These are phyloP conservation scores for Eudyptes chrysolophus DNA, from an alignment of 2,113 vertebrate genomes.

Conservation along the genomic window DNA sequence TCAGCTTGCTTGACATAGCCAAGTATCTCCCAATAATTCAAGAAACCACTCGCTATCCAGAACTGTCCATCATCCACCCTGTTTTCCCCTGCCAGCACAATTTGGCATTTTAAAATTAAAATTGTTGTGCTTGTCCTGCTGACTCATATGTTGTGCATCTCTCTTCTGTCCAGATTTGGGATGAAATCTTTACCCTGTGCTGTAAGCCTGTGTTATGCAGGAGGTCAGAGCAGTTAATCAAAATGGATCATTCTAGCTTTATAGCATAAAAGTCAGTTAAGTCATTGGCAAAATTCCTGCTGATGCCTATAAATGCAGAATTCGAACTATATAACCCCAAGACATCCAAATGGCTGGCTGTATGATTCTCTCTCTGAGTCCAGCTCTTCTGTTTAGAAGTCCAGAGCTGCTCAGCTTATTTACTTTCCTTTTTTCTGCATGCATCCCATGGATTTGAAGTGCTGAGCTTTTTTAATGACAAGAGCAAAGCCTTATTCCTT, in stretches of 20 bases:
- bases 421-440: background rate
- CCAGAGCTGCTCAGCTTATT: background rate
- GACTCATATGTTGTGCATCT: conserved; percentile 52
- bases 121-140: conserved; percentile 62
- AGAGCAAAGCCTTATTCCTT: background rate
- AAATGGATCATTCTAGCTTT: conserved; percentile 60
- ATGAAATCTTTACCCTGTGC: conserved; percentile 46
- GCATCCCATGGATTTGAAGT: background rate
- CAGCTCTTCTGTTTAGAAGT: background rate
- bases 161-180: conserved; percentile 47
- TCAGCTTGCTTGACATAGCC: conserved; percentile 38
- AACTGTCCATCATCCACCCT: conserved; percentile 42
- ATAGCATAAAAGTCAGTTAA: conserved; percentile 49
- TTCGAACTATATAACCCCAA: background rate
- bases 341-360: conserved; percentile 3
- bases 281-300: conserved; percentile 47
- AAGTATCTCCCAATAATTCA: conserved; percentile 42
- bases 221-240: conserved; percentile 67
- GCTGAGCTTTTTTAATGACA: background rate
- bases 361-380: background rate
- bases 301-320: conserved; percentile 30
- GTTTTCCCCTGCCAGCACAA: conserved; percentile 45
- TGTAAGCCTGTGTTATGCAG: conserved; percentile 33
- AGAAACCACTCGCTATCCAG: conserved; percentile 30
- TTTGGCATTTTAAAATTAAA: conserved; percentile 65